phyloP scores from a whole-genome alignment of 2,113 vertebrate species.

The Rhea pennata region DNA sequence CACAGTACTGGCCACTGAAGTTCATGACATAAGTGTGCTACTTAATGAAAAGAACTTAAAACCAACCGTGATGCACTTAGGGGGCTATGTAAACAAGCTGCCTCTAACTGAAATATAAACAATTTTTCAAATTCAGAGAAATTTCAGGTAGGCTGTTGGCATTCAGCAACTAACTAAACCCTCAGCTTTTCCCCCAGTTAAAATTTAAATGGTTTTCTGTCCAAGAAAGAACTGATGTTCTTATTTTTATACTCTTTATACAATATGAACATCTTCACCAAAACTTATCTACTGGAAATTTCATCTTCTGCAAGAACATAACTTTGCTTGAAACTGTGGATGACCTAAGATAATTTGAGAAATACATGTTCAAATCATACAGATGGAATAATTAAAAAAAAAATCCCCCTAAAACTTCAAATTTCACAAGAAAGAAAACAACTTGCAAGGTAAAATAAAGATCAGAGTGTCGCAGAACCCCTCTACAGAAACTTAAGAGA shows the following conservation, averaged over 20 bases:
- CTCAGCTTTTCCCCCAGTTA: background rate
- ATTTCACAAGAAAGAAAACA: background rate
- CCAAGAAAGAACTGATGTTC: background rate
- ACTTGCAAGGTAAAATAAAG: background rate
- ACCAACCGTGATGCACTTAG: background rate
- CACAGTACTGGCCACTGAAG: background rate
- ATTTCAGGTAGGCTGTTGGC: background rate
- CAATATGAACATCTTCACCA: background rate
- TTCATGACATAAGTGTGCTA: background rate
- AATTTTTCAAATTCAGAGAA: constrained; percentile 31
- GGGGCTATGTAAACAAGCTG: background rate
- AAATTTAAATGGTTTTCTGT: background rate
- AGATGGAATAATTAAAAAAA: background rate
- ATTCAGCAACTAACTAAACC: background rate
- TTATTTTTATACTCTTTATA: background rate
- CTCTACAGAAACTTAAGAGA: background rate
- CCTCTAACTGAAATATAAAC: constrained; percentile 18
- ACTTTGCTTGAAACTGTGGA: background rate
- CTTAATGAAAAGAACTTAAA: constrained; percentile 31
- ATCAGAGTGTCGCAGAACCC: background rate
- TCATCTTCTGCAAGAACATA: background rate
- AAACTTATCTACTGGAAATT: background rate
- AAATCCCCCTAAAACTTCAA: background rate
- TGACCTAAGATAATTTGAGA: background rate
- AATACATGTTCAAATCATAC: background rate